These are phyloP conservation scores for Rhinophrynus dorsalis DNA, from an alignment of 2,797 vertebrate species.

Conservation along the genomic window DNA sequence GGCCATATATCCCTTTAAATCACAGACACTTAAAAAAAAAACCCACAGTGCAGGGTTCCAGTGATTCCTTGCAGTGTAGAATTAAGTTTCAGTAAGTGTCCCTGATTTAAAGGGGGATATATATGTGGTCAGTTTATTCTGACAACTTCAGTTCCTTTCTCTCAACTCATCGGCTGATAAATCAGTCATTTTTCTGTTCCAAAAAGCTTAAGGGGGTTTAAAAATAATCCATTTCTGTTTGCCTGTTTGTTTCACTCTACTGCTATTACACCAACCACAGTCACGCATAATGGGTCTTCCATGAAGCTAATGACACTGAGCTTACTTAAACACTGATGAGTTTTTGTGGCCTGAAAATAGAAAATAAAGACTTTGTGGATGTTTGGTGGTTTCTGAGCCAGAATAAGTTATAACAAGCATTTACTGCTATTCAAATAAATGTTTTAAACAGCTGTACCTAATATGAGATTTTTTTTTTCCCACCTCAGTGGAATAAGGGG, in stretches of 20 bases:
- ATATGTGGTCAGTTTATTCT: too few relatives aligned
- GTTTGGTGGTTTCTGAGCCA: background rate
- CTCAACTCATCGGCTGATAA: background rate
- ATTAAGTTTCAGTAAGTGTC: too few relatives aligned
- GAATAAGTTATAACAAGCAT: background rate
- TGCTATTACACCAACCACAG: background rate
- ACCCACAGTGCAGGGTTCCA: too few relatives aligned
- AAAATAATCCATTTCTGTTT: background rate
- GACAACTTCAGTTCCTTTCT: background rate
- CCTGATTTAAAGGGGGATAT: too few relatives aligned
- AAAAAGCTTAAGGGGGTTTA: background rate
- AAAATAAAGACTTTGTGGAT: background rate
- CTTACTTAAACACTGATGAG: background rate
- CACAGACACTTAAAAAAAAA: too few relatives aligned
- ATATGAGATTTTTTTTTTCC: too few relatives aligned
- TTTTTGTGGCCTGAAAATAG: background rate
- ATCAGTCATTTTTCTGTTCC: background rate
- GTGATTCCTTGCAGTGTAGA: too few relatives aligned
- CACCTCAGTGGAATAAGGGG: too few relatives aligned
- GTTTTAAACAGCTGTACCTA: too few relatives aligned
- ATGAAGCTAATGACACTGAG: background rate
- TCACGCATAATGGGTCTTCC: background rate
- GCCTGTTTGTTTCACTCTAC: background rate
- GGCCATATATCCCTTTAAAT: too few relatives aligned
- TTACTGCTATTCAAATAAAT: background rate